A percentile compares a stretch with the other conserved stretches of the same genome.
Conservation (phyloP, 2,113 vertebrate genomes). For the Xenopus laevis region DNA sequence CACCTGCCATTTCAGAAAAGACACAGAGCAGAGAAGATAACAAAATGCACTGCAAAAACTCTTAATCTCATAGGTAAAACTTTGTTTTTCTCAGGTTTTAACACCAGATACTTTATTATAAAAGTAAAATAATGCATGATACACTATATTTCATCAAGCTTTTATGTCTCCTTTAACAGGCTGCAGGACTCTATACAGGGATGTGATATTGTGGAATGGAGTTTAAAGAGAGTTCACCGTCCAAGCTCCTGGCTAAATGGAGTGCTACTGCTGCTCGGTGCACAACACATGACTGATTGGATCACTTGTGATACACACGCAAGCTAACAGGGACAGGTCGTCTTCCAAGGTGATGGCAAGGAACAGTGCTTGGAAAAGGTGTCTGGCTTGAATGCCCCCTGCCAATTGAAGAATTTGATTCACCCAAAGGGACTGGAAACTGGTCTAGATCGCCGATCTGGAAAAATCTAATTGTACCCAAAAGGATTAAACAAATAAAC, state of each 20-base stretch:
- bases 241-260: conserved; percentile 3
- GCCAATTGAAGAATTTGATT: not conserved
- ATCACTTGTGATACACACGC: conserved; percentile 14
- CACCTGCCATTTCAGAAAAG: no score
- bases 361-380: conserved; percentile 11
- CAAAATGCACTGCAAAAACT: no score
- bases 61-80: no score
- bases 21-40: no score
- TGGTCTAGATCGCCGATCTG: conserved; percentile 17
- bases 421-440: conserved; percentile 19
- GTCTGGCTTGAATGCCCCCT: conserved; percentile 22
- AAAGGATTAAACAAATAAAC: conserved; percentile 5
- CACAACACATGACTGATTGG: conserved; percentile 31
- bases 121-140: no score
- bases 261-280: conserved; percentile 21
- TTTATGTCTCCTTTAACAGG: no score
- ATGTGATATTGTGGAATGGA: conserved; percentile 39
- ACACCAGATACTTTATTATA: no score
- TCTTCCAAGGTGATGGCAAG: conserved; percentile 27
- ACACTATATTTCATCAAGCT: no score
- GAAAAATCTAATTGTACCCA: not conserved
- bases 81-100: no score
- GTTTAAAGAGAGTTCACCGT: conserved; percentile 15
- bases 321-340: conserved; percentile 1
- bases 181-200: not conserved